These are phyloP conservation scores for Idaea biselata DNA, from an alignment of 2,888 invertebrate genomes.

Conservation along the genomic window DNA sequence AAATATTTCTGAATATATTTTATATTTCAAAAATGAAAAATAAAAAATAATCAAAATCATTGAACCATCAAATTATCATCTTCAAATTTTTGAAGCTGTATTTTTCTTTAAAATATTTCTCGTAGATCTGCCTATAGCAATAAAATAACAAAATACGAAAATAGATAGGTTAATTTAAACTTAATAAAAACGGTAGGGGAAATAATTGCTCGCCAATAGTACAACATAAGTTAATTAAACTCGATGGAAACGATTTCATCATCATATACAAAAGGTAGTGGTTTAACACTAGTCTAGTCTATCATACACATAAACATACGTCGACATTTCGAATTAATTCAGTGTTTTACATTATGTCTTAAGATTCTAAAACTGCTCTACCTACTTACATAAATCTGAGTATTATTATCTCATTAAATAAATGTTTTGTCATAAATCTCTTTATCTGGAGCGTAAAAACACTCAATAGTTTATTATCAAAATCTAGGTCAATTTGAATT, in stretches of 20 bases:
- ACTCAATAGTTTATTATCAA: not conserved
- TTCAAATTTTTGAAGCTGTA: too few relatives aligned
- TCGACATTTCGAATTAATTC: not conserved
- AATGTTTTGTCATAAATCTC: not conserved
- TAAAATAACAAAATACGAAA: too few relatives aligned
- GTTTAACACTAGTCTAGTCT: not conserved
- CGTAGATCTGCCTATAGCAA: too few relatives aligned
- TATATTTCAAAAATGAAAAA: too few relatives aligned
- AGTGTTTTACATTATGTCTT: not conserved
- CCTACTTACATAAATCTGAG: not conserved
- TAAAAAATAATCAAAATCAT: too few relatives aligned
- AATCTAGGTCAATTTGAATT: conserved; percentile 1
- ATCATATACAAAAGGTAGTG: not conserved
- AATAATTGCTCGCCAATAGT: too few relatives aligned
- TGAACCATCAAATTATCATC: too few relatives aligned
- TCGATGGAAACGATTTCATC: not conserved
- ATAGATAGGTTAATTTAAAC: too few relatives aligned
- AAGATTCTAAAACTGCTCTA: not conserved
- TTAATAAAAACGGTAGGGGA: too few relatives aligned
- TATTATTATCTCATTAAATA: not conserved
- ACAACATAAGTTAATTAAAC: too few relatives aligned
- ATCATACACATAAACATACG: not conserved
- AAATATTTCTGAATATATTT: too few relatives aligned
- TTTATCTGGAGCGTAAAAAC: not conserved
- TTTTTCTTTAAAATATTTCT: too few relatives aligned